These are phyloP conservation scores for Lutjanus campechanus DNA, from an alignment of 2,797 vertebrate species.

Conservation along the genomic window DNA sequence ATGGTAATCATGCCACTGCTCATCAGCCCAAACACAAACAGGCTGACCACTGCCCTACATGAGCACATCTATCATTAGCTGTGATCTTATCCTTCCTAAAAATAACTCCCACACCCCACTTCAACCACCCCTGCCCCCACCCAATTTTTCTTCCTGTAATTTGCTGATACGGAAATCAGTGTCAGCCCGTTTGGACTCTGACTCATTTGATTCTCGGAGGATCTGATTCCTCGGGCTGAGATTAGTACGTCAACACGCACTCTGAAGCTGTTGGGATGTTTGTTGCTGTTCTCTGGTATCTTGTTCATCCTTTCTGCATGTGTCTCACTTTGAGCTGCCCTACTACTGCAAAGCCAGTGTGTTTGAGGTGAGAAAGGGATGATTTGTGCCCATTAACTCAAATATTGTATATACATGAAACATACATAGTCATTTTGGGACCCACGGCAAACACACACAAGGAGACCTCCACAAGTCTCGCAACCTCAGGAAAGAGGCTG, in stretches of 20 bases:
- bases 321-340: background rate
- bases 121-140: background rate
- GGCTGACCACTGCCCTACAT: constrained; percentile 42
- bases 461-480: no score
- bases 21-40: constrained; percentile 33
- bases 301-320: constrained; percentile 2
- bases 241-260: constrained; percentile 35
- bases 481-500: no score
- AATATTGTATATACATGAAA: no score
- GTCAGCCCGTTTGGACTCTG: constrained; percentile 32
- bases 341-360: background rate
- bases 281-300: constrained; percentile 13
- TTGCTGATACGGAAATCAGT: constrained; percentile 59
- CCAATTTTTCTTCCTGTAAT: constrained; percentile 56
- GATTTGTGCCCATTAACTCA: background rate
- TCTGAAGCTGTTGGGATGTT: background rate
- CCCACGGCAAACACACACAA: no score
- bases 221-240: constrained; percentile 10
- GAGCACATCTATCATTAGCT: constrained; percentile 60
- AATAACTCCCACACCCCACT: constrained; percentile 24
- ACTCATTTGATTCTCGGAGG: constrained; percentile 31
- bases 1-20: constrained; percentile 29
- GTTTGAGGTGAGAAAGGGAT: background rate
- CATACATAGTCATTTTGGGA: no score
- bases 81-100: constrained; percentile 61